Conservation (phyloP, 2,797 vertebrate species). For the Channa striata region DNA sequence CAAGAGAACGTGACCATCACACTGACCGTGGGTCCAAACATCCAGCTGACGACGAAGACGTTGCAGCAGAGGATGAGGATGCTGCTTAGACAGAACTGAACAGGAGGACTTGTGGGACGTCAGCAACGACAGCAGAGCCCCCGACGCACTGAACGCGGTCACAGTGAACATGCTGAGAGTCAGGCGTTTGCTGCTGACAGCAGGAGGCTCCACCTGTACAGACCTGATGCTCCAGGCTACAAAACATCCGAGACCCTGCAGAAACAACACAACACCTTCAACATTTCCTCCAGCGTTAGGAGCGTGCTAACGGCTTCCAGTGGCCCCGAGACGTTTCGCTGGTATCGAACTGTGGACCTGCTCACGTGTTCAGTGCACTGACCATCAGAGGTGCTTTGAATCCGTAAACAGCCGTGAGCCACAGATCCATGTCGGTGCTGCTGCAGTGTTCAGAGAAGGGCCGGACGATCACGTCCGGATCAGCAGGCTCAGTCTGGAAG, state of each 20-base stretch:
- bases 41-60: conserved; percentile 85
- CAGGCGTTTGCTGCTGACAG: conserved; percentile 84
- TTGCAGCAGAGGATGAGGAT: conserved; percentile 90
- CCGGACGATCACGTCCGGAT: conserved; percentile 84
- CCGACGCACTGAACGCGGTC: conserved; percentile 88
- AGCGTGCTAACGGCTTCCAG: too few species aligned
- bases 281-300: too few species aligned
- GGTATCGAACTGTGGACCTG: too few species aligned
- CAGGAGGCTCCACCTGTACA: conserved; percentile 76
- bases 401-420: conserved; percentile 89
- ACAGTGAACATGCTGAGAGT: conserved; percentile 87
- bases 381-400: conserved; percentile 94
- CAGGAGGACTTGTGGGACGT: conserved; percentile 89
- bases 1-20: neutral
- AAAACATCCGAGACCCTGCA: conserved; percentile 91
- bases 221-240: conserved; percentile 90
- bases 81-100: conserved; percentile 91
- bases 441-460: conserved; percentile 88
- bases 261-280: conserved; percentile 3
- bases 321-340: too few species aligned
- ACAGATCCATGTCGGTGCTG: conserved; percentile 89
- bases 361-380: conserved; percentile 59
- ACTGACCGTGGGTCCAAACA: conserved; percentile 90
- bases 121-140: conserved; percentile 86
- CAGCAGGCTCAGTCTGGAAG: conserved; percentile 83